A percentile compares a stretch with the other conserved stretches of the same genome.
Evolutionary conservation across 2,113 vertebrate genomes (phyloP).

Genomic region (Oryzias woworae): DNA sequence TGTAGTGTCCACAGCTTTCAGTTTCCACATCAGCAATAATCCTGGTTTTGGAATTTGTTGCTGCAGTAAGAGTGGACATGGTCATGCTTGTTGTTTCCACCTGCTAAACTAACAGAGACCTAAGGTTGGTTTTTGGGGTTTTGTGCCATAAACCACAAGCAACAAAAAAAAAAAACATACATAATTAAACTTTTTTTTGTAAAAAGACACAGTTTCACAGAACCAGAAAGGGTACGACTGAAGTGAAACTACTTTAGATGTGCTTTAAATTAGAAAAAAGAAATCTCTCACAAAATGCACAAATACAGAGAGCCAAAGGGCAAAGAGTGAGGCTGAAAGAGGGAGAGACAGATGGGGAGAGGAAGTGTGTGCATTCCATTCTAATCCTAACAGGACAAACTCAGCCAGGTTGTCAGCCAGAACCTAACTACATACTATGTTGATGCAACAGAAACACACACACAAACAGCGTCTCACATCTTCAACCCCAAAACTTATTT

Average conservation of each 20-base stretch:
- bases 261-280: no score
- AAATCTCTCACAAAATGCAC: not conserved
- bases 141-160: no score
- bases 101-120: not conserved
- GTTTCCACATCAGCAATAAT: not conserved
- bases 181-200: no score
- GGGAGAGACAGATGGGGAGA: conserved; percentile 25
- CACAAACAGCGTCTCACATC: conserved; percentile 3
- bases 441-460: conserved; percentile 35
- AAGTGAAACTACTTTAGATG: no score
- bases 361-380: conserved; percentile 65
- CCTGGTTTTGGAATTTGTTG: not conserved
- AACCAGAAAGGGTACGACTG: no score
- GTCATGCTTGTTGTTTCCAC: not conserved
- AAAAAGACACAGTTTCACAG: no score
- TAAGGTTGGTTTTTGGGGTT: no score
- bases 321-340: conserved; percentile 5
- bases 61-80: not conserved
- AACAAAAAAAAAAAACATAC: no score
- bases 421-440: conserved; percentile 36
- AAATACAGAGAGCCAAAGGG: not conserved
- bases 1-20: not conserved
- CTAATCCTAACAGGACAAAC: conserved; percentile 64
- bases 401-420: conserved; percentile 31
- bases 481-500: not conserved